A percentile compares a stretch with the other conserved stretches of the same genome.
phyloP scores from a whole-genome alignment of 2,888 invertebrate genomes.

The Diplolepis rosae region DNA sequence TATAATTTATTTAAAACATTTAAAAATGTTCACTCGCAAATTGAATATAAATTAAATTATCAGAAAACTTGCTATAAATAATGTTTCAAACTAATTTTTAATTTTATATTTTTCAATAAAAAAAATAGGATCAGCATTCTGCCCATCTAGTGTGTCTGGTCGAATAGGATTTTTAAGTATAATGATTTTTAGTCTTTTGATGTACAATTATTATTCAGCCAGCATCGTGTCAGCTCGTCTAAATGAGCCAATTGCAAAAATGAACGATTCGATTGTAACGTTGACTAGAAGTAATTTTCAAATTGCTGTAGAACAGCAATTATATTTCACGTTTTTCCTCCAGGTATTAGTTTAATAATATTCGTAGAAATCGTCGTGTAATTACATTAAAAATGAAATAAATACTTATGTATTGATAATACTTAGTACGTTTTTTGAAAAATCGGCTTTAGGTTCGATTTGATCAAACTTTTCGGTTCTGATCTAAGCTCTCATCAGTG shows the following conservation, averaged over 20 bases:
- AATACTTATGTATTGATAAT: too few relatives aligned
- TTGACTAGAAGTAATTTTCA: slow-evolving; percentile 57
- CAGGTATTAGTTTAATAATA: slow-evolving; percentile 45
- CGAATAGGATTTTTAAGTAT: slow-evolving; percentile 61
- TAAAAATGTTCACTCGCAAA: background rate
- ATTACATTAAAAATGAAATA: background rate
- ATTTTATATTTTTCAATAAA: background rate
- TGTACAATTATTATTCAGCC: slow-evolving; percentile 66
- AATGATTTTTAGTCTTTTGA: slow-evolving; percentile 59
- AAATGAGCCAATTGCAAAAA: slow-evolving; percentile 63
- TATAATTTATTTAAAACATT: background rate
- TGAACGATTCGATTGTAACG: slow-evolving; percentile 65
- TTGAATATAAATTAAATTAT: background rate
- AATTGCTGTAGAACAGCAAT: slow-evolving; percentile 60
- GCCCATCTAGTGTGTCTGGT: slow-evolving; percentile 55
- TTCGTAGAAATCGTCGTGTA: background rate
- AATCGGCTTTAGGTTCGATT: too few relatives aligned
- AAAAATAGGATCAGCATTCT: slow-evolving; percentile 57
- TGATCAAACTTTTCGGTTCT: too few relatives aligned
- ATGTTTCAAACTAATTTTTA: slow-evolving; percentile 15
- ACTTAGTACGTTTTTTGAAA: too few relatives aligned
- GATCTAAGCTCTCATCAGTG: too few relatives aligned
- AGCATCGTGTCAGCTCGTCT: slow-evolving; percentile 65
- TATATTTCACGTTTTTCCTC: slow-evolving; percentile 55
- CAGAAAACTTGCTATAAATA: background rate